These are phyloP conservation scores for Volucella inanis DNA, from an alignment of 2,888 invertebrate genomes.

Conservation along the genomic window DNA sequence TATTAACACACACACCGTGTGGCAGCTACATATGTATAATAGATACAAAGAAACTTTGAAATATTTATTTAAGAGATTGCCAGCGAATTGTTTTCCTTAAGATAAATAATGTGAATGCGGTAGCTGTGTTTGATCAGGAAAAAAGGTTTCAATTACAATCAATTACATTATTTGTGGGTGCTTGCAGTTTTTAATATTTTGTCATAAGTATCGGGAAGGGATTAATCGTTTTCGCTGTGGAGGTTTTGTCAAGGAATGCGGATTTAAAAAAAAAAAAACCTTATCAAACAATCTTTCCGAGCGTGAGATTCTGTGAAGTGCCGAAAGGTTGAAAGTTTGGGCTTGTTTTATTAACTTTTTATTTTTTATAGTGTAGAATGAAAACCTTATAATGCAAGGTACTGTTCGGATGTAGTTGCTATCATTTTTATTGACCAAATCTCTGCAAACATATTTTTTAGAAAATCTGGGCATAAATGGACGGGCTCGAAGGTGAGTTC, in stretches of 20 bases:
- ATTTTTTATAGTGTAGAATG: too few species aligned
- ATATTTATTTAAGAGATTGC: conserved; percentile 18
- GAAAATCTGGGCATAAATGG: too few species aligned
- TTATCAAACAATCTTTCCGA: too few species aligned
- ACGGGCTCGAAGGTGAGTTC: too few species aligned
- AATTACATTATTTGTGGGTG: neutral
- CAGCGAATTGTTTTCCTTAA: conserved; percentile 39
- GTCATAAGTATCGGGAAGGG: neutral
- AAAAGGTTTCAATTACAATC: conserved; percentile 56
- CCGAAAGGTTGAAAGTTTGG: neutral
- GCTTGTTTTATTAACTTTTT: neutral
- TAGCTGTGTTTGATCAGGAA: conserved; percentile 49
- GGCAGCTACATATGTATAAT: conserved; percentile 20
- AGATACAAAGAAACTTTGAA: conserved; percentile 7
- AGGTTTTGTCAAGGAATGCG: too few species aligned
- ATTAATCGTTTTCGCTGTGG: too few species aligned
- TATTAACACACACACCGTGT: conserved; percentile 43
- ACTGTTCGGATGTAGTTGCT: too few species aligned
- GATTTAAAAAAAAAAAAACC: too few species aligned
- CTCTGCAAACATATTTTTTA: too few species aligned
- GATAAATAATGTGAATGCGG: conserved; percentile 54
- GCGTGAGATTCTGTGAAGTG: neutral
- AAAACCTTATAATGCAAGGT: too few species aligned
- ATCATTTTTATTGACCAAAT: too few species aligned
- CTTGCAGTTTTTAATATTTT: neutral